phyloP scores from a whole-genome alignment of 2,888 invertebrate species.

The Drosophila nr. fundita region DNA sequence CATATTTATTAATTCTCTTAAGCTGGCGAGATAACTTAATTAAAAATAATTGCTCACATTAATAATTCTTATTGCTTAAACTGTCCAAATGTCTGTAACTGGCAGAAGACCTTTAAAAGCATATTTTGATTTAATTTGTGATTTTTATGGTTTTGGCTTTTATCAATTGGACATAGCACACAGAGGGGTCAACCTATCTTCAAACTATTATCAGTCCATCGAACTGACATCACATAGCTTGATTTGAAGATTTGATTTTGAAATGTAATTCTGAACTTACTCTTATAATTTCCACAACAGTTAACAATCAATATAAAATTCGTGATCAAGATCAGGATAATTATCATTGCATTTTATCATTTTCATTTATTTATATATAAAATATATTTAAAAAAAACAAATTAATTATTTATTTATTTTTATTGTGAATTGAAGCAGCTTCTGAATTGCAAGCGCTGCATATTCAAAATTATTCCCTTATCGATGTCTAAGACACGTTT shows the following conservation, averaged over 20 bases:
- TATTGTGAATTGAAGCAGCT: not conserved
- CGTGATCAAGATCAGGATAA: not conserved
- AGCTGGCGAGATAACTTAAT: not conserved
- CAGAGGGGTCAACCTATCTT: not conserved
- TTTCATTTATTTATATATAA: rapidly evolving
- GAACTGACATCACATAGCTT: no score
- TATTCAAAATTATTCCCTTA: not conserved
- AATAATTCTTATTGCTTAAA: not conserved
- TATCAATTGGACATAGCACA: not conserved
- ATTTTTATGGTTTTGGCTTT: not conserved
- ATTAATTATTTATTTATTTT: not conserved
- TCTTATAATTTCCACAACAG: not conserved
- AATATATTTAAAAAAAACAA: not conserved
- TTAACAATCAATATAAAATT: not conserved
- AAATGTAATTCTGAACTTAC: not conserved
- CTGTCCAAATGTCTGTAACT: not conserved
- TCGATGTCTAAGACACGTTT: not conserved
- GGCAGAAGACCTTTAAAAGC: not conserved
- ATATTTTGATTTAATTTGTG: not conserved
- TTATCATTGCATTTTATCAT: not conserved
- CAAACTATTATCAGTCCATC: no score
- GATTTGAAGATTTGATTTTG: no score
- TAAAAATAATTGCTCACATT: not conserved
- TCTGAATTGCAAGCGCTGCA: not conserved
- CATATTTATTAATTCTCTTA: no score